phyloP scores from a whole-genome alignment of 2,113 vertebrate genomes.

The Gasterosteus nipponicus region DNA sequence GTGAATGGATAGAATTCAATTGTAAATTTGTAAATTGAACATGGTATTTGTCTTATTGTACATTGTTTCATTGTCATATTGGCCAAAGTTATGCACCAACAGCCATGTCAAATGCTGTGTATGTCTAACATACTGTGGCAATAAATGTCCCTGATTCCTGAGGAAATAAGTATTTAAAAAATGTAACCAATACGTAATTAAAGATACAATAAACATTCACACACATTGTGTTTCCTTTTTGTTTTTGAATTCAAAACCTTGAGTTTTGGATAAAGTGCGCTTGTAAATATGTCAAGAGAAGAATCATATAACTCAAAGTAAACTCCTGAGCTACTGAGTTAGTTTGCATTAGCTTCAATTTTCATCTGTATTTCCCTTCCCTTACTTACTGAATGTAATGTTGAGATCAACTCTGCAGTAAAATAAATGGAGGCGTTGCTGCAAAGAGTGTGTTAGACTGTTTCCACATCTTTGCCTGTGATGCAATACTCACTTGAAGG shows the following conservation, averaged over 20 bases:
- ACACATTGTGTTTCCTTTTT: neutral
- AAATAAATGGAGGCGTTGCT: neutral
- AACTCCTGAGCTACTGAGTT: neutral
- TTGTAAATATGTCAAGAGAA: neutral
- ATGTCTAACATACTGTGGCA: too few relatives aligned
- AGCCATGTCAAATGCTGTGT: too few relatives aligned
- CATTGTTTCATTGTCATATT: too few relatives aligned
- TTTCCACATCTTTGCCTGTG: neutral
- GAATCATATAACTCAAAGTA: neutral
- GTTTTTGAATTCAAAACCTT: neutral
- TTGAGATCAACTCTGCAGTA: neutral
- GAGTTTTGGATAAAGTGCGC: neutral
- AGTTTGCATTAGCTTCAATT: neutral
- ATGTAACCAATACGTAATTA: neutral
- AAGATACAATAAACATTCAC: neutral
- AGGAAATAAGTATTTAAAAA: neutral
- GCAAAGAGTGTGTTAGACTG: neutral
- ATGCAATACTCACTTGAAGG: conserved; percentile 89
- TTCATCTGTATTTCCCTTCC: too few relatives aligned
- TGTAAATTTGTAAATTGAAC: too few relatives aligned
- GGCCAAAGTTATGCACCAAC: too few relatives aligned
- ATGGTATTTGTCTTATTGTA: too few relatives aligned
- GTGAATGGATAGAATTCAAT: neutral
- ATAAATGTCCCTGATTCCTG: too few relatives aligned
- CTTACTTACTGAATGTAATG: too few relatives aligned